These are phyloP conservation scores for Oppia nitens DNA, from an alignment of 1,140 invertebrate genomes.

Conservation along the genomic window DNA sequence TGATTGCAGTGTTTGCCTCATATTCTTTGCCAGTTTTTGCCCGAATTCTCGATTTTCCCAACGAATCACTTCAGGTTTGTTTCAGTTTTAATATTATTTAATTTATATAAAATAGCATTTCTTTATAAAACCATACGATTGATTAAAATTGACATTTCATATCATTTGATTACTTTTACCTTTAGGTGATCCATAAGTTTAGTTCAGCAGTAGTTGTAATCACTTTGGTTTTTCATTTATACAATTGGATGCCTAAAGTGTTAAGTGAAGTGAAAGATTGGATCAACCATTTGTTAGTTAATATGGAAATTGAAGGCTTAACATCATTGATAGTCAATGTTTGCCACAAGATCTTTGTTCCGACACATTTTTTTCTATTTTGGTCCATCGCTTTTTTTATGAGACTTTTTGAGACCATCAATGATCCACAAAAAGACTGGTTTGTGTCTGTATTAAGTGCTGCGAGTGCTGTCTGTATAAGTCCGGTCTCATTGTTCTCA, in stretches of 20 bases:
- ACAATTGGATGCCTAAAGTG: conserved; percentile 32
- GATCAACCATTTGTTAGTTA: conserved; percentile 23
- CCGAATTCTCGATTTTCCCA: conserved; percentile 30
- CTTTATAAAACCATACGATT: no score
- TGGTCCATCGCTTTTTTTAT: conserved; percentile 31
- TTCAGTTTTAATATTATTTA: not conserved
- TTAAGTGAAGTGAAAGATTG: conserved; percentile 28
- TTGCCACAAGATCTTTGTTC: conserved; percentile 31
- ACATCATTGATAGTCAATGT: conserved; percentile 27
- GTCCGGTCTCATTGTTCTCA: conserved; percentile 35
- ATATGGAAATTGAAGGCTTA: conserved; percentile 27
- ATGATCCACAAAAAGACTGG: conserved; percentile 23
- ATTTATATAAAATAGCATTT: not conserved
- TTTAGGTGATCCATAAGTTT: conserved; percentile 34
- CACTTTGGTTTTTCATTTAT: conserved; percentile 31
- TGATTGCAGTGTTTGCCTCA: conserved; percentile 25
- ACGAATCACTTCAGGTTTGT: conserved; percentile 24
- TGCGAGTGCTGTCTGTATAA: conserved; percentile 33
- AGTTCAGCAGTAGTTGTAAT: conserved; percentile 30
- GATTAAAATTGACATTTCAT: not conserved
- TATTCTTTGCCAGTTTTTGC: conserved; percentile 35
- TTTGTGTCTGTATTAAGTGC: conserved; percentile 30
- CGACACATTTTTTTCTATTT: conserved; percentile 33
- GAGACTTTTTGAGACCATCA: conserved; percentile 27
- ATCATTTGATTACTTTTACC: conserved; percentile 14